Conservation (phyloP, 2,797 vertebrate genomes). For the Notamacropus eugenii region DNA sequence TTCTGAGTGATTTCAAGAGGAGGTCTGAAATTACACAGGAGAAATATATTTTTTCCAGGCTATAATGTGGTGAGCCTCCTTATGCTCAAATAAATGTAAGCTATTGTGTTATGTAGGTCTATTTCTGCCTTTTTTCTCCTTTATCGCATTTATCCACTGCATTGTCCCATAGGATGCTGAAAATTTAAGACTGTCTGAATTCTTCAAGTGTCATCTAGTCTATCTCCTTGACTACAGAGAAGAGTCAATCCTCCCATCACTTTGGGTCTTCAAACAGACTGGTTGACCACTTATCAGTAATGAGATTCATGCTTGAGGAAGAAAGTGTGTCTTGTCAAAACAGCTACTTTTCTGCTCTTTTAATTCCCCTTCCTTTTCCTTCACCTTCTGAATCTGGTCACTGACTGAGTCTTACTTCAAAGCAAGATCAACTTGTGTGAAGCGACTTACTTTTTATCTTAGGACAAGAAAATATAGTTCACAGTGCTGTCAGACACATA, state of each 20-base stretch:
- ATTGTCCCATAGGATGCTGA: not conserved
- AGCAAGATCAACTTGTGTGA: not conserved
- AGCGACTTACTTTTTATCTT: not conserved
- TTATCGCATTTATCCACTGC: not conserved
- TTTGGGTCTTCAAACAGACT: not conserved
- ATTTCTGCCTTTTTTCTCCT: not conserved
- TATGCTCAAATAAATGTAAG: not conserved
- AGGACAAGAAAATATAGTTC: not conserved
- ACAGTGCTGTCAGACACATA: not conserved
- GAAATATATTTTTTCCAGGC: not conserved
- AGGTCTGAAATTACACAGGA: constrained; percentile 2
- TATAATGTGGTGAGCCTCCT: not conserved
- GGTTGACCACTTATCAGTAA: not conserved
- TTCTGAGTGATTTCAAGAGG: not conserved
- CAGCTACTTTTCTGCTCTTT: not conserved
- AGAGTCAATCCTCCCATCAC: not conserved
- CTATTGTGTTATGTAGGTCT: not conserved
- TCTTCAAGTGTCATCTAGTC: not conserved
- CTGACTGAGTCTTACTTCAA: not conserved
- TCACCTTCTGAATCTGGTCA: not conserved
- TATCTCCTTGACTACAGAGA: not conserved
- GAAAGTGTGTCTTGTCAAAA: not conserved
- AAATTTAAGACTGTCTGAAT: not conserved
- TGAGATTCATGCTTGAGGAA: not conserved
- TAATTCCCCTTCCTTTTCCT: not conserved